Percentiles rank a stretch among this genome's conserved stretches.
Conservation (phyloP, 2,797 vertebrate genomes). For the Cygnus olor region DNA sequence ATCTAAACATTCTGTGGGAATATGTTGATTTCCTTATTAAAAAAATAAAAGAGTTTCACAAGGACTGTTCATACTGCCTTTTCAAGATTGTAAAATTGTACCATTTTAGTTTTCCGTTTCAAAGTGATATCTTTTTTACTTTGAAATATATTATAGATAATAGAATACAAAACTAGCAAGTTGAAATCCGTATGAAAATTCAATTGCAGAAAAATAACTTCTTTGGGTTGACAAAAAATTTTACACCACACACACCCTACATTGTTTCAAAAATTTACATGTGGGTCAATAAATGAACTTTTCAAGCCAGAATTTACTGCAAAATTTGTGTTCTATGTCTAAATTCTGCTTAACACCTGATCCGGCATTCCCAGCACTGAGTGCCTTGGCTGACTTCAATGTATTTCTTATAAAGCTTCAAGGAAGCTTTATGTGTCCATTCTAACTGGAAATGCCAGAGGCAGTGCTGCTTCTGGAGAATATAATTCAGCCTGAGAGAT, state of each 20-base stretch:
- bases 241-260: background rate
- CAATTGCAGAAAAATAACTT: background rate
- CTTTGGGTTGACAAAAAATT: background rate
- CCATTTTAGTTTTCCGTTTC: background rate
- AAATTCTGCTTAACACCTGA: background rate
- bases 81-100: background rate
- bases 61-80: background rate
- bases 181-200: background rate
- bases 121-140: background rate
- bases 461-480: background rate
- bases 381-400: background rate
- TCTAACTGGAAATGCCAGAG: background rate
- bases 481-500: background rate
- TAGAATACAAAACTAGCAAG: background rate
- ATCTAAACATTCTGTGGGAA: background rate
- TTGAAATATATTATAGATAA: background rate
- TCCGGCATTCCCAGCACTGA: background rate
- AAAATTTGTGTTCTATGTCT: background rate
- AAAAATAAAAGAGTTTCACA: background rate
- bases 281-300: background rate
- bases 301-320: background rate
- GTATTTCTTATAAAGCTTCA: background rate
- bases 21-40: background rate
- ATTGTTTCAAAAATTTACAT: background rate
- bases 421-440: background rate